Evolutionary conservation across 2,113 vertebrate genomes (phyloP), one percentile per base, ranked within the genome.

Genomic region (Pipa parva): DNA sequence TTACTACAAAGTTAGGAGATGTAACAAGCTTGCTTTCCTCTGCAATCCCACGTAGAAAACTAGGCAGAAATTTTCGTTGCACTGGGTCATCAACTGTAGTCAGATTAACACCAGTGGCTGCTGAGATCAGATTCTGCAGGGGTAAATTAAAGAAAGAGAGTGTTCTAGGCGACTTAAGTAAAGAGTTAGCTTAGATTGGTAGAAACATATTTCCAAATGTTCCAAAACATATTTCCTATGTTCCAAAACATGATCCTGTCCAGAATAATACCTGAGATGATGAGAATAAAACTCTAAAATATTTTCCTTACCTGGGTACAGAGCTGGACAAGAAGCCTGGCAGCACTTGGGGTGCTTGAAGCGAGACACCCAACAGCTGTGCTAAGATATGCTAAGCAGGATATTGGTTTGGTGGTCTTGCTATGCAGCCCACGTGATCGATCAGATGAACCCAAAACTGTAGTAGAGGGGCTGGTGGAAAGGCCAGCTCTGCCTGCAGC

Each of bases 11-110:
- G 83, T 98, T 98, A 0, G 97, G 97, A 0, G 95, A 98, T 0
- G 95, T 98, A 25, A 99, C 86, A 31, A 98, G 93, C 71, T 99
- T 99, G 83, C 94, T 97, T 76, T 99, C 97, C 81, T 99, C 95
- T 0, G 95, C 95, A 61, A 94, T 93, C 13, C 95, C 92, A 3
- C 95, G 86, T 61, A 99, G 87, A 75, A 99, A 99, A 75, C 95
- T 95, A 50, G 97, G 97, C 50, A 98, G 83, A 81, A 98, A 97
- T 79, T 95, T 98, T 50, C 95, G 90, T 74, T 98, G 97, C 77
- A 97, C 91, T 39, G 97, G 94, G 76, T 99, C 95, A 46, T 99
- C 97, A 5, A 98, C 93, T 0, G 94, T 98, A 39, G 94, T 97
- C 71, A 98, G 82, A 76, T 98, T 98, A 80, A 98, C 93, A 77